Evolutionary conservation across 1,140 invertebrate species (phyloP).

Genomic region (Probaryconus sp.): DNA sequence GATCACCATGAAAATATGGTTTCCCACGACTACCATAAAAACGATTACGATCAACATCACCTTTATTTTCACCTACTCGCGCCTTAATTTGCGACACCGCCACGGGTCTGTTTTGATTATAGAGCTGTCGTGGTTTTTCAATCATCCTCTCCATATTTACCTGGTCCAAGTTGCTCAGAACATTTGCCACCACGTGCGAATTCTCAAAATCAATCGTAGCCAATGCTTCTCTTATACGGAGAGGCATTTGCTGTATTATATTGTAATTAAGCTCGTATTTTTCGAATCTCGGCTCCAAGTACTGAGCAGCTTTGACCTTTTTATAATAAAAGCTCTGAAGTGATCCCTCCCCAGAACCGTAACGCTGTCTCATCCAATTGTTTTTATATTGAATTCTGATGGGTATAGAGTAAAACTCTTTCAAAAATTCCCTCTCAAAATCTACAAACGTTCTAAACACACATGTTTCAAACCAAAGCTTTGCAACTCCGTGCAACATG

Average conservation of each 20-base stretch:
- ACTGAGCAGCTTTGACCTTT: slow-evolving; percentile 17
- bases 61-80: no score
- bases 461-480: no score
- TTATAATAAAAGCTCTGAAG: slow-evolving; percentile 26
- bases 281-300: slow-evolving; percentile 14
- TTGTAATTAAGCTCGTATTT: slow-evolving; percentile 21
- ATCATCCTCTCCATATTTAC: background rate
- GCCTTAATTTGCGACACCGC: no score
- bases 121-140: no score
- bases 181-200: background rate
- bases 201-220: slow-evolving; percentile 12
- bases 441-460: no score
- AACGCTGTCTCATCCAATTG: slow-evolving; percentile 9
- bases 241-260: slow-evolving; percentile 25
- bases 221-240: slow-evolving; percentile 20
- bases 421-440: no score
- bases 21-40: no score
- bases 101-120: no score
- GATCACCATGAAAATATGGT: no score
- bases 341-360: background rate
- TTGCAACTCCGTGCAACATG: no score
- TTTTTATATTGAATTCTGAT: background rate
- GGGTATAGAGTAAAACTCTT: slow-evolving; percentile 36
- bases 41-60: no score
- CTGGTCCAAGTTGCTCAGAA: slow-evolving; percentile 12